A percentile compares a stretch with the other conserved stretches of the same genome.
These are phyloP conservation scores for Drosophila triauraria DNA, from an alignment of 1,140 invertebrate species.

Conservation along the genomic window DNA sequence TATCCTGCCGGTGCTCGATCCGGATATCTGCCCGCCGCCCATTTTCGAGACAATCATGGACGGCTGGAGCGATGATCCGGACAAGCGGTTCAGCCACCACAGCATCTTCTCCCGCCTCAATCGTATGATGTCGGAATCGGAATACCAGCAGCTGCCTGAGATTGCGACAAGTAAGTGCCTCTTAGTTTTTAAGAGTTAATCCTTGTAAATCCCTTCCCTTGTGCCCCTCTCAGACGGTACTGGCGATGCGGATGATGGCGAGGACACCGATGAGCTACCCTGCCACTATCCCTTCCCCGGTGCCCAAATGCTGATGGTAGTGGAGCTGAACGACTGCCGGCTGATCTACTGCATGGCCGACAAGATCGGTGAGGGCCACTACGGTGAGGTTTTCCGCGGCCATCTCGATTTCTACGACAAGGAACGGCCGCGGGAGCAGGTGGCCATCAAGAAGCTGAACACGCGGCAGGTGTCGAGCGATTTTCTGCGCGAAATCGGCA, in stretches of 20 bases:
- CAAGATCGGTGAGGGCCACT: conserved; percentile 74
- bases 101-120: conserved; percentile 71
- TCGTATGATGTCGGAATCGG: conserved; percentile 30
- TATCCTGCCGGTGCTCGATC: conserved; percentile 89
- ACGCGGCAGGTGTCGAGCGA: conserved; percentile 86
- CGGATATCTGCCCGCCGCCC: conserved; percentile 89
- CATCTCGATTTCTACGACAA: conserved; percentile 52
- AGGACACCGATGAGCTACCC: neutral
- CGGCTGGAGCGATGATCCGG: conserved; percentile 93
- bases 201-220: too few species aligned
- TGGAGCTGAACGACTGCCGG: conserved; percentile 63
- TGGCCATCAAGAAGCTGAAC: conserved; percentile 91
- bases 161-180: conserved; percentile 25
- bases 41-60: conserved; percentile 92
- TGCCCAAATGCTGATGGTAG: conserved; percentile 51
- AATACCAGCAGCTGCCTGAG: conserved; percentile 40
- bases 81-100: conserved; percentile 90
- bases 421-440: conserved; percentile 81
- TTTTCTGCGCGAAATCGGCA: conserved; percentile 90
- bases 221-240: conserved; percentile 12
- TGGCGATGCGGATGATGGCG: conserved; percentile 1
- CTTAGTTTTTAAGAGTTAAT: too few species aligned
- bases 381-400: conserved; percentile 71
- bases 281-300: conserved; percentile 1
- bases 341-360: conserved; percentile 64